Percentiles rank a stretch among this genome's conserved stretches.
Conservation (phyloP, 2,888 invertebrate species). For the Julus scanicus region DNA sequence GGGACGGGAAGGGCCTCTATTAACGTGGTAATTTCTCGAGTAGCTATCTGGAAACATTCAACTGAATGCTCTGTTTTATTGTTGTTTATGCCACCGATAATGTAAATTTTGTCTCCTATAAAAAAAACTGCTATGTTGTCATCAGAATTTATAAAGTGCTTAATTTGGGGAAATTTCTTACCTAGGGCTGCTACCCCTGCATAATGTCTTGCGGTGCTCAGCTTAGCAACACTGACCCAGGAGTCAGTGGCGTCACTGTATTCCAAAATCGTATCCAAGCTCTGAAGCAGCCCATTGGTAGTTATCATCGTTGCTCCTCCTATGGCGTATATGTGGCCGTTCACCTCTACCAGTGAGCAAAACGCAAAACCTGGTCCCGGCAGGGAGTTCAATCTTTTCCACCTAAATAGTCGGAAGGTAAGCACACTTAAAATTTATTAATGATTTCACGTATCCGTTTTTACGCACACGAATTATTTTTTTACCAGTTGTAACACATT, state of each 20-base stretch:
- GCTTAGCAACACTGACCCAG: not conserved
- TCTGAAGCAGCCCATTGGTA: not conserved
- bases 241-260: not conserved
- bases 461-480: too few species aligned
- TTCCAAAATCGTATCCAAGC: not conserved
- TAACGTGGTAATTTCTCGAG: not conserved
- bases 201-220: not conserved
- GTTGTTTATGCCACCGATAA: slow-evolving; percentile 1
- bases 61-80: not conserved
- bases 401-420: not conserved
- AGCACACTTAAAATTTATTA: too few species aligned
- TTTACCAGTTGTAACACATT: too few species aligned
- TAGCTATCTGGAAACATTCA: not conserved
- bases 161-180: not conserved
- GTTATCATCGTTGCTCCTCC: not conserved
- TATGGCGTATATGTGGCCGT: not conserved
- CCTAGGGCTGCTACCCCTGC: not conserved
- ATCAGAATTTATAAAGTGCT: too few species aligned
- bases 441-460: too few species aligned
- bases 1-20: not conserved
- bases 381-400: not conserved
- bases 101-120: not conserved
- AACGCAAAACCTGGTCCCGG: not conserved
- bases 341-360: not conserved
- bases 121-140: too few species aligned